These are phyloP conservation scores for Choloepus didactylus DNA, from an alignment of 2,797 vertebrate species.

Conservation along the genomic window DNA sequence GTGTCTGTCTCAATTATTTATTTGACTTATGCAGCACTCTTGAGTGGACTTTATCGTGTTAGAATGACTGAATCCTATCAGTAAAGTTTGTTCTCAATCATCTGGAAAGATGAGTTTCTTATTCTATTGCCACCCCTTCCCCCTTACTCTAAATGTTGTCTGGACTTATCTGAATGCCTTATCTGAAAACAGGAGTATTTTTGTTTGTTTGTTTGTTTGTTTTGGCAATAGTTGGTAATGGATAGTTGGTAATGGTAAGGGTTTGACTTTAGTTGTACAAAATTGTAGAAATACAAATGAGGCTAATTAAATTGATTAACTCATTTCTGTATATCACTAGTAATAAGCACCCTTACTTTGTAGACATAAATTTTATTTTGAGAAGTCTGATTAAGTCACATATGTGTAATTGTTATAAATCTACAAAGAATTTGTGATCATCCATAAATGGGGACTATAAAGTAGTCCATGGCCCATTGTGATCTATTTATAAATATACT, in stretches of 20 bases:
- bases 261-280: background rate
- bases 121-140: background rate
- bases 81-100: background rate
- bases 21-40: conserved; percentile 41
- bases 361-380: conserved; percentile 17
- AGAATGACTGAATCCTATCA: background rate
- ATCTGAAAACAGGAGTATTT: background rate
- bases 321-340: background rate
- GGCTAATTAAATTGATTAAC: background rate
- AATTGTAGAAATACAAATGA: background rate
- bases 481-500: background rate
- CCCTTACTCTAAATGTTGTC: background rate
- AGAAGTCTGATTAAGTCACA: background rate
- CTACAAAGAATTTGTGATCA: background rate
- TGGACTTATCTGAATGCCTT: too few relatives aligned
- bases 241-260: background rate
- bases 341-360: background rate
- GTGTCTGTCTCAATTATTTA: conserved; percentile 33
- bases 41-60: background rate
- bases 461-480: background rate
- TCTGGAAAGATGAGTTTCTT: conserved; percentile 18
- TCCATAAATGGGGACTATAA: background rate
- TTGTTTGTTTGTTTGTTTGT: background rate
- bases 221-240: background rate
- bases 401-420: background rate